A percentile compares a stretch with the other conserved stretches of the same genome.
Evolutionary conservation across 2,797 vertebrate genomes (phyloP).

Genomic region (Micrastur ruficollis): DNA sequence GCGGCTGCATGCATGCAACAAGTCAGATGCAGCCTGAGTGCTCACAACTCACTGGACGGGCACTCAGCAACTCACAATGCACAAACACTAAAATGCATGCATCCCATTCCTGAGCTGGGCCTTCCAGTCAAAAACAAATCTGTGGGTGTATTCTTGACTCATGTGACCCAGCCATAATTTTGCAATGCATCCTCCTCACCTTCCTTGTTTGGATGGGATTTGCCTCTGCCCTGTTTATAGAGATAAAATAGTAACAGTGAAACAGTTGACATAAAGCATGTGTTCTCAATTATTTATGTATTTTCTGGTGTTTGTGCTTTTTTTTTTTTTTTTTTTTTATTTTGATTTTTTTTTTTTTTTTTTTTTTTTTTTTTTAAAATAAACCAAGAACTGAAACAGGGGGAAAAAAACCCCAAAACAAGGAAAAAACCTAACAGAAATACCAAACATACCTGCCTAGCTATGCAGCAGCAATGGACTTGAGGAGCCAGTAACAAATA

Average conservation of each 20-base stretch:
- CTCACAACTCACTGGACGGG: neutral
- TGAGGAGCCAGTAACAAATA: neutral
- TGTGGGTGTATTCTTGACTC: neutral
- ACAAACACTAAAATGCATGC: neutral
- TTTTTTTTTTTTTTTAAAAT: too few relatives aligned
- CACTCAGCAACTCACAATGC: neutral
- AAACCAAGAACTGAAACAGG: too few relatives aligned
- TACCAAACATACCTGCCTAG: neutral
- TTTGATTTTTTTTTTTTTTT: neutral
- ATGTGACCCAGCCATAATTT: neutral
- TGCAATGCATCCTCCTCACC: neutral
- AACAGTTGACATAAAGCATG: constrained; percentile 3
- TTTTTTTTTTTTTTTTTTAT: neutral
- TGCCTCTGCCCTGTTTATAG: neutral
- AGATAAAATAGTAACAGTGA: constrained; percentile 26
- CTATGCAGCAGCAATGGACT: neutral
- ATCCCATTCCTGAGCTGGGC: neutral
- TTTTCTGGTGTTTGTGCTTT: neutral
- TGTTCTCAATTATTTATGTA: constrained; percentile 25
- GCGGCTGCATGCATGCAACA: neutral
- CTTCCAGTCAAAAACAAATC: neutral
- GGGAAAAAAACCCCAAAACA: rapidly evolving
- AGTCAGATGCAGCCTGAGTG: neutral
- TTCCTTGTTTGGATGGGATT: constrained; percentile 8
- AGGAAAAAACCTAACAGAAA: neutral